Evolutionary conservation across 2,113 vertebrate species (phyloP), one percentile per base, ranked within the genome.

Genomic region (Phycodurus eques): DNA sequence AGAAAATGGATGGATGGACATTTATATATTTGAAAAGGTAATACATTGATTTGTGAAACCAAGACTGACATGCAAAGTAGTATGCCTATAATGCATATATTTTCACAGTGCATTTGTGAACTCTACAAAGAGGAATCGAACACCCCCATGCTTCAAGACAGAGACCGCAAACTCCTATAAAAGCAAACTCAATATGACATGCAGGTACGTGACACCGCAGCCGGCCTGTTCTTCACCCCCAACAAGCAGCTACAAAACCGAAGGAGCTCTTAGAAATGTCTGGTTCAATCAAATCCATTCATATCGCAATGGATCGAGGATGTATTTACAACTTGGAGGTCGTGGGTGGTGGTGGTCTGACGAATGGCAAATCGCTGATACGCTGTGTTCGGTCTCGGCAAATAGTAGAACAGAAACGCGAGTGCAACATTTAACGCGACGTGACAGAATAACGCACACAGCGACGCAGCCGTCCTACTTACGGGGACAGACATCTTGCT

Each of bases 401-500:
- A 5, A 11, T 31, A 35, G 59, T 33, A 14, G 4, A 61, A 61
- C 8, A 61, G 59, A 31, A 61, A 61, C 59, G 14, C 14, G 1
- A 17, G 6, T 35, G 31, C 59, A 19, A 61, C 31, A 61, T 61
- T 17, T 33, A 60, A 60, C 12, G 19, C 56, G 11, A 35, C 1
- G 8, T 31, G 12, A 59, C 4, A 31, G 56, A 13, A 59, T 31
- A 31, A 27, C 27, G 12, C 22, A 59, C 49, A 7, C 6, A 19
- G 66, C 62, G 64, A 46, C 10, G 64, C 46, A 4, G 39, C 65
- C 43, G 62, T 15, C 44, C 72, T 79, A 88, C 88, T 90, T 47
- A 90, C 88, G 35, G 88, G 85, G 68, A 90, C 83, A 80, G 88
- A 88, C 88, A 90, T 90, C 5, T 79, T 85, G 76, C 80, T 59